These are phyloP conservation scores for Bombylius discolor DNA, from an alignment of 2,888 invertebrate genomes.

Conservation along the genomic window DNA sequence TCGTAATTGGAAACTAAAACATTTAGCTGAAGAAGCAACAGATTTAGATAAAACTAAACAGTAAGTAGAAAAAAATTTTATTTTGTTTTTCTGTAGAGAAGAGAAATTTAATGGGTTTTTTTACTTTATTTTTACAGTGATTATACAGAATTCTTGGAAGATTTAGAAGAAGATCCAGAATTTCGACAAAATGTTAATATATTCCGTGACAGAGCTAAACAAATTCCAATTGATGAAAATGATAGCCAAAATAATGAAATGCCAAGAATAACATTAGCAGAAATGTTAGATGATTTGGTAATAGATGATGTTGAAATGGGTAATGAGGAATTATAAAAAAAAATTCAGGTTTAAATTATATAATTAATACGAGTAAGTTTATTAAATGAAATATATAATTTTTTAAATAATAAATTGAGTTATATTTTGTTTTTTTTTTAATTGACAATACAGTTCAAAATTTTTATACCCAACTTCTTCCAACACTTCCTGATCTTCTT, in stretches of 20 bases:
- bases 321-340: constrained; percentile 26
- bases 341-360: too few relatives aligned
- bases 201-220: constrained; percentile 48
- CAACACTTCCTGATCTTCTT: constrained; percentile 33
- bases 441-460: neutral
- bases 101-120: neutral
- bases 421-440: neutral
- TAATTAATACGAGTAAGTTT: too few relatives aligned
- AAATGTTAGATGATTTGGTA: constrained; percentile 85
- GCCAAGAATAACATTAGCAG: constrained; percentile 72
- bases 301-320: constrained; percentile 70
- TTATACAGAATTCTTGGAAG: constrained; percentile 91
- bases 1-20: constrained; percentile 83
- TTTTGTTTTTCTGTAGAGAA: neutral
- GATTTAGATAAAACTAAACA: constrained; percentile 49
- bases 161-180: constrained; percentile 87
- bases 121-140: constrained; percentile 47
- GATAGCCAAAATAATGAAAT: constrained; percentile 51
- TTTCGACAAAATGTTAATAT: constrained; percentile 88
- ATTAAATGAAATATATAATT: too few relatives aligned
- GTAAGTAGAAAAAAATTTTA: constrained; percentile 30
- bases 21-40: constrained; percentile 58
- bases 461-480: constrained; percentile 31
- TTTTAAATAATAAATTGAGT: too few relatives aligned
- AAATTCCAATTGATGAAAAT: constrained; percentile 42